Evolutionary conservation across 2,888 invertebrate genomes (phyloP), one percentile per base, ranked within the genome.

Genomic region (Linnaemya tessellans): DNA sequence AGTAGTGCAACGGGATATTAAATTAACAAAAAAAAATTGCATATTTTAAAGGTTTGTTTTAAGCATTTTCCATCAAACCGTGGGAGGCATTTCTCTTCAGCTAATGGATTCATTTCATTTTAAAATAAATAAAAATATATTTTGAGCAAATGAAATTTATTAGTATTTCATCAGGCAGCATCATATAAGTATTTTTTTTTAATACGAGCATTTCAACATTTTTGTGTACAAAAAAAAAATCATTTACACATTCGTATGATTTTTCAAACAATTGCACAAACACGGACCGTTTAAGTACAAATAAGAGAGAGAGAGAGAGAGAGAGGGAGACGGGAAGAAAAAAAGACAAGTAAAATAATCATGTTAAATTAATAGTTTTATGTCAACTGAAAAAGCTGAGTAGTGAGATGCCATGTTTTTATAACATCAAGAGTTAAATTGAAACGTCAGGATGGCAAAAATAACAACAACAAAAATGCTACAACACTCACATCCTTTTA

Each of bases 331-430:
- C n/a, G n/a, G n/a, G n/a, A n/a, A n/a, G n/a, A n/a, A n/a, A 60
- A 80, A 38, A 64, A 51, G n/a, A 71, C 20, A 8, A 56, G 22
- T 25, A 58, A 65, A 73, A 58, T 80, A 80, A 80, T 80, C 65
- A 65, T 58, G 73, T 73, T 67, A 64, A 70, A 82, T 82, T 82
- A 82, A 82, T 82, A 82, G 70, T 65, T 82, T 82, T 82, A 77
- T 82, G 46, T 77, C 62, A 77, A 77, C 49, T 77, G 77, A 65
- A 77, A 77, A 77, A 77, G 54, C 25, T 49, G 65, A 74, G 41
- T 38, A 20, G 71, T 64, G 71, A 15, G 64, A 56, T 80, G 54
- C 35, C 60, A 62, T 68, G 81, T 68, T 68, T 68, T 75, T 54
- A 22, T 38, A 70, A 65, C 77, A 77, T 77, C 77, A 71, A 77